Conservation (phyloP, 1,140 invertebrate genomes). For the Scaptomyza graminum region DNA sequence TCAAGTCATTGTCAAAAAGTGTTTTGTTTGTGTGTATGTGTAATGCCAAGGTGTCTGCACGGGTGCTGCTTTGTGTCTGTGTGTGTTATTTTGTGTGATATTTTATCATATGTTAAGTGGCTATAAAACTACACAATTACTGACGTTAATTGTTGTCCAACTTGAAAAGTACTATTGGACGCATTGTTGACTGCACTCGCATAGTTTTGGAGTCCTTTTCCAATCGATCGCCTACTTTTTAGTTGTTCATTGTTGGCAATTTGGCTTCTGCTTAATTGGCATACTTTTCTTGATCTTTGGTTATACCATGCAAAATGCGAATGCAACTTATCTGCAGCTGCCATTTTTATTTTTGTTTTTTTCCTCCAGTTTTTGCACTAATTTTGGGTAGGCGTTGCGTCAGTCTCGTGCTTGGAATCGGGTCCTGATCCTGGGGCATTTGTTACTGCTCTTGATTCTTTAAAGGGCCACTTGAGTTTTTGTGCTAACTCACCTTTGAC, state of each 20-base stretch:
- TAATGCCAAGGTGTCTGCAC: conserved; percentile 46
- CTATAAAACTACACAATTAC: conserved; percentile 74
- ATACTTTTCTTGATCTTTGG: conserved; percentile 12
- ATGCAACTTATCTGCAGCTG: conserved; percentile 23
- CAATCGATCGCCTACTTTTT: conserved; percentile 51
- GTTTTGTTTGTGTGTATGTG: conserved; percentile 26
- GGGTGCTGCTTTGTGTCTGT: conserved; percentile 22
- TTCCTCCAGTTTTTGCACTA: conserved; percentile 25
- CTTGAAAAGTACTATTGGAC: conserved; percentile 15
- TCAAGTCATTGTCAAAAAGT: conserved; percentile 48
- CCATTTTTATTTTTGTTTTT: conserved; percentile 23
- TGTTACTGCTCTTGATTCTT: conserved; percentile 38
- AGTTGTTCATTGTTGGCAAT: conserved; percentile 35
- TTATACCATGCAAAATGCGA: conserved; percentile 35
- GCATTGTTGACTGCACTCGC: conserved; percentile 39
- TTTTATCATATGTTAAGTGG: conserved; percentile 81
- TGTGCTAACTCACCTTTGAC: conserved; percentile 51
- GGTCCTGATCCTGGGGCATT: conserved; percentile 32
- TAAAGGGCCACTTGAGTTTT: conserved; percentile 55
- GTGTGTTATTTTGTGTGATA: conserved; percentile 41
- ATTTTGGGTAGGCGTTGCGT: conserved; percentile 53
- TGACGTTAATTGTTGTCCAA: conserved; percentile 60
- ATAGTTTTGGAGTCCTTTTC: conserved; percentile 20
- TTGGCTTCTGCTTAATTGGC: conserved; percentile 79
- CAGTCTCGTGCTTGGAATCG: conserved; percentile 63